These are phyloP conservation scores for Onychomys arenicola DNA, from an alignment of 2,797 vertebrate species.

Conservation along the genomic window DNA sequence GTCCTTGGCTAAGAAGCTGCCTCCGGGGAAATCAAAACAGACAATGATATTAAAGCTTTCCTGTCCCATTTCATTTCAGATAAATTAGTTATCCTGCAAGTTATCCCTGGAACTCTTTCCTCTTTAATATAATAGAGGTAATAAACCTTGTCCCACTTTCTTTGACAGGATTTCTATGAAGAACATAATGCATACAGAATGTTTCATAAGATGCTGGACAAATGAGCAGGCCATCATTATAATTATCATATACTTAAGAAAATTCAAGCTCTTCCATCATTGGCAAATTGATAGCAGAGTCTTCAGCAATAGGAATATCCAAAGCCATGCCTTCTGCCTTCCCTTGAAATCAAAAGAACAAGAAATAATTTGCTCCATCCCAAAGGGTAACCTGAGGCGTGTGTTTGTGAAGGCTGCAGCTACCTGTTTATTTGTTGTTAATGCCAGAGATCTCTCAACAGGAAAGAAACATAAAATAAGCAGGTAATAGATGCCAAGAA, in stretches of 20 bases:
- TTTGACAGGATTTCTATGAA: neutral
- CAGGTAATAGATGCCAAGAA: conserved; percentile 58
- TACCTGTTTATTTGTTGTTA: conserved; percentile 78
- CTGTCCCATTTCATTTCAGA: conserved; percentile 13
- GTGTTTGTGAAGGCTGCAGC: conserved; percentile 69
- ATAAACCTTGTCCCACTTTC: neutral
- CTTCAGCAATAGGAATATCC: neutral
- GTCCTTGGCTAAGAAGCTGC: neutral
- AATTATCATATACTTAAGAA: neutral
- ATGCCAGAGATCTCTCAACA: conserved; percentile 59
- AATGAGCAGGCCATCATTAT: neutral
- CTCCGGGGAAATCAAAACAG: neutral
- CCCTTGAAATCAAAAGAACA: conserved; percentile 68
- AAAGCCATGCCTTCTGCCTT: conserved; percentile 30
- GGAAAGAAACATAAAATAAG: conserved; percentile 49
- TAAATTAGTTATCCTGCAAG: conserved; percentile 46
- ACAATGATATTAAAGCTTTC: neutral
- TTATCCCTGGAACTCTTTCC: neutral
- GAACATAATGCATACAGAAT: neutral
- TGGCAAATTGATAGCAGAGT: neutral
- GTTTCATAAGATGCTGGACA: neutral
- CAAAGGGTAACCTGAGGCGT: conserved; percentile 67
- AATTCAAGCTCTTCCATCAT: neutral
- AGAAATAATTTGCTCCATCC: conserved; percentile 71
- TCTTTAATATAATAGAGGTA: conserved; percentile 31